These are phyloP conservation scores for Adelphocoris suturalis DNA, from an alignment of 2,888 invertebrate species.

Conservation along the genomic window DNA sequence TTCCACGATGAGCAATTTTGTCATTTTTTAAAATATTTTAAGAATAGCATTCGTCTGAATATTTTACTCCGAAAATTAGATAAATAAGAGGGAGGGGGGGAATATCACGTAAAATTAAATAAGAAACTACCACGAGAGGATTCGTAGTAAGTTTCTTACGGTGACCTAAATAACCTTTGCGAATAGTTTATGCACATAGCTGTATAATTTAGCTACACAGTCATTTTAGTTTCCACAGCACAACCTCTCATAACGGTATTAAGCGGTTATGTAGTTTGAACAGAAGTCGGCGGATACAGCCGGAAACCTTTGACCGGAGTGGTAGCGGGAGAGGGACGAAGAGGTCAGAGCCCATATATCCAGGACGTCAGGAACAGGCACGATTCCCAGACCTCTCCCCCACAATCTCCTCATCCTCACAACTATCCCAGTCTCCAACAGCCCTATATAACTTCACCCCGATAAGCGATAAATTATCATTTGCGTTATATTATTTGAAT, in stretches of 20 bases:
- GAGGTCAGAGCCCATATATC: conserved; percentile 29
- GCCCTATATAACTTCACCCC: conserved; percentile 26
- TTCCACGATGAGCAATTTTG: too few species aligned
- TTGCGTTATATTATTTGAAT: conserved; percentile 31
- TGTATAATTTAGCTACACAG: too few species aligned
- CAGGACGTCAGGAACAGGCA: conserved; percentile 8
- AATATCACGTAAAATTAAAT: too few species aligned
- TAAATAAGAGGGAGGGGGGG: too few species aligned
- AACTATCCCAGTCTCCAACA: conserved; percentile 34
- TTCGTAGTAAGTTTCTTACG: too few species aligned
- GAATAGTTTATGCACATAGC: too few species aligned
- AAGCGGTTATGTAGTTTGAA: conserved; percentile 21
- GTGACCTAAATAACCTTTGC: too few species aligned
- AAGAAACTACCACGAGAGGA: too few species aligned
- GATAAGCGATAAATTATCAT: conserved; percentile 20
- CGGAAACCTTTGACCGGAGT: background rate
- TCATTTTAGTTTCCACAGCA: background rate
- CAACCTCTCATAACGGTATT: background rate
- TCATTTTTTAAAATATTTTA: too few species aligned
- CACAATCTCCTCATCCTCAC: background rate
- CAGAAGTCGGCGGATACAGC: background rate
- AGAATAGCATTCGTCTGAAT: too few species aligned
- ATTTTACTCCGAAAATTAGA: too few species aligned
- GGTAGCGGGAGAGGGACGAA: background rate
- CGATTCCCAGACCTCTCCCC: background rate